A percentile compares a stretch with the other conserved stretches of the same genome.
phyloP scores from a whole-genome alignment of 2,888 invertebrate genomes.

The Meandrusa payeni region DNA sequence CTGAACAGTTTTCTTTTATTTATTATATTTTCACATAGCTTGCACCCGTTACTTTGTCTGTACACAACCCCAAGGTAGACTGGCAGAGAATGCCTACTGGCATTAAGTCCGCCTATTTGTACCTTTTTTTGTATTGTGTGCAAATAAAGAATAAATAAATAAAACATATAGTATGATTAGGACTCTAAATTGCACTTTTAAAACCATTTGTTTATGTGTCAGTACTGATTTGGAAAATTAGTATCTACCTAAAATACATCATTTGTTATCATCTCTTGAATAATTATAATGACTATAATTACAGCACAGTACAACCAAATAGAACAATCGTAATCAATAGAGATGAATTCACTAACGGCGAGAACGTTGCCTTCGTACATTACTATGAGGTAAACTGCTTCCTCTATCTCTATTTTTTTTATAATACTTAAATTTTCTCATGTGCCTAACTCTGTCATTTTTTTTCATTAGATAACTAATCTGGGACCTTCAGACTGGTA shows the following conservation, averaged over 20 bases:
- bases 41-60: too few relatives aligned
- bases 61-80: too few relatives aligned
- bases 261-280: background rate
- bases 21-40: too few relatives aligned
- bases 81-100: too few relatives aligned
- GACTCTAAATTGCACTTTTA: too few relatives aligned
- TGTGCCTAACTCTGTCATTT: background rate
- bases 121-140: too few relatives aligned
- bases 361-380: conserved; percentile 49
- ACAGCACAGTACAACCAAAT: conserved; percentile 56
- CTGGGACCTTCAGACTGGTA: conserved; percentile 64
- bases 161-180: too few relatives aligned
- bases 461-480: conserved; percentile 51
- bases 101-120: too few relatives aligned
- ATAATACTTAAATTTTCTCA: background rate
- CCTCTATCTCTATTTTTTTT: background rate
- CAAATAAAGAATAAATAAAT: too few relatives aligned
- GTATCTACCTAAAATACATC: background rate
- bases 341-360: conserved; percentile 43
- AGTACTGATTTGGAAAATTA: background rate
- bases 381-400: conserved; percentile 52
- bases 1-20: too few relatives aligned
- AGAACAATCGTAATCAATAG: conserved; percentile 52
- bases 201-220: too few relatives aligned
- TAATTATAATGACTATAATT: too few relatives aligned